Conservation (phyloP, 2,113 vertebrate genomes). For the Malurus alboscapulatus region DNA sequence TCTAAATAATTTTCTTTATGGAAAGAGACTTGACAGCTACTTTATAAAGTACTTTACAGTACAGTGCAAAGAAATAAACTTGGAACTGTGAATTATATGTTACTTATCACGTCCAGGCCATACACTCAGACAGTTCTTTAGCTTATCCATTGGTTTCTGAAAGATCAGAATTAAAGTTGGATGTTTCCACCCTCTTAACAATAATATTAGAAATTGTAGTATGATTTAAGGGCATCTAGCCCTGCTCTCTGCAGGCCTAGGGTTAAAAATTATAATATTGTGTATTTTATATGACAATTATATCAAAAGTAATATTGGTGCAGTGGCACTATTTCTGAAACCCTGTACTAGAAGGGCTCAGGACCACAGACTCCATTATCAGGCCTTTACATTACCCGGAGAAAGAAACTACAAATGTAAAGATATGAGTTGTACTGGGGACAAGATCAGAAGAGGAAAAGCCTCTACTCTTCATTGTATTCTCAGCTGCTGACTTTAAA, state of each 20-base stretch:
- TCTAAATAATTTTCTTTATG: neutral
- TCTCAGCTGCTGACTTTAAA: neutral
- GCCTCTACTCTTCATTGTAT: neutral
- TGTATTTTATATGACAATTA: neutral
- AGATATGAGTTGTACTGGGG: neutral
- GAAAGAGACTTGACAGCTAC: neutral
- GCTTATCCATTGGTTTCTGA: neutral
- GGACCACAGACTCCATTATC: neutral
- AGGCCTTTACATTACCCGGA: neutral
- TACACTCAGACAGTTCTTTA: neutral
- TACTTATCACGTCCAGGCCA: neutral
- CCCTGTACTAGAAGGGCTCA: neutral
- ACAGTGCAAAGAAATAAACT: conserved; percentile 3
- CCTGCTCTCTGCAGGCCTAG: neutral
- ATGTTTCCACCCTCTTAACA: neutral
- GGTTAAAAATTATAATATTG: neutral
- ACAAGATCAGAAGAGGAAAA: neutral
- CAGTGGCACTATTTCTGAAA: neutral
- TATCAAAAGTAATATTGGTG: neutral
- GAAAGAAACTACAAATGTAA: neutral
- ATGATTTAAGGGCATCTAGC: neutral
- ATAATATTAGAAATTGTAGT: neutral
- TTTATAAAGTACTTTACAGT: neutral
- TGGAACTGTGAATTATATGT: neutral
- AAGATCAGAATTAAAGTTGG: neutral